Base-by-base conservation (phyloP, 2,888 invertebrate genomes). In the Hyposoter dolosus region DNA sequence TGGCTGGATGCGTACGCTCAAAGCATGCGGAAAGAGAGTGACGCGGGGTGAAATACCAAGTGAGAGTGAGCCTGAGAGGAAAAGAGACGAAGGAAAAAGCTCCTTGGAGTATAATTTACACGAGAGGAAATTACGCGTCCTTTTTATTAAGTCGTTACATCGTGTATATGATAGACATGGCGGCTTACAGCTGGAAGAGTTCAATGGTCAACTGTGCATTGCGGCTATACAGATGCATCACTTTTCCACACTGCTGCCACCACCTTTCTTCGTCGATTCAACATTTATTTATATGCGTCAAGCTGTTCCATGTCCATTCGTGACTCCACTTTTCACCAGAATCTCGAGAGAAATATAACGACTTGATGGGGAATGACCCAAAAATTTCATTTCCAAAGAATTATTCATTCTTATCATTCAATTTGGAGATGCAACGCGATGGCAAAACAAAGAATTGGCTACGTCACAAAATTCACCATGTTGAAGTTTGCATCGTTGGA, bases 81-180 rank as follows among this genome's bases (percentile, higher is more conserved):
- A 56, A 32, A 71, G 45, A 71, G 68, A 78, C 45, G 60, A 53
- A 47, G 68, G 72, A 23, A 74, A 66, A 74, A 66, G 47, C 28
- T 40, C 45, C 71, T 76, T 71, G 63, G 79, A 63, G 83, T 84
- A 75, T 84, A 84, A 84, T 84, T 84, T 84, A 84, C 79, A 84
- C 79, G 75, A 75, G 79, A 84, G 69, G 79, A 84, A 84, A 84
- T 84, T 84, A 84, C 74, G 83, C 69, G 79, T 84, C 83, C 83
- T 80, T 84, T 84, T 84, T 84, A 84, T 84, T 84, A 84, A 84
- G 83, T 80, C 83, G 75, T 84, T 84, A 80, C 69, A 63, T 43
- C 63, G 63, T 28, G 47, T 32, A 68, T 32, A 79, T 80, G 83
- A 84, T 84, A 69, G 79, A 84, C 83, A 69, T 50, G 19, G 40